Percentiles rank a stretch among this genome's conserved stretches.
phyloP scores from a whole-genome alignment of 2,113 vertebrate species.

The Euleptes europaea region DNA sequence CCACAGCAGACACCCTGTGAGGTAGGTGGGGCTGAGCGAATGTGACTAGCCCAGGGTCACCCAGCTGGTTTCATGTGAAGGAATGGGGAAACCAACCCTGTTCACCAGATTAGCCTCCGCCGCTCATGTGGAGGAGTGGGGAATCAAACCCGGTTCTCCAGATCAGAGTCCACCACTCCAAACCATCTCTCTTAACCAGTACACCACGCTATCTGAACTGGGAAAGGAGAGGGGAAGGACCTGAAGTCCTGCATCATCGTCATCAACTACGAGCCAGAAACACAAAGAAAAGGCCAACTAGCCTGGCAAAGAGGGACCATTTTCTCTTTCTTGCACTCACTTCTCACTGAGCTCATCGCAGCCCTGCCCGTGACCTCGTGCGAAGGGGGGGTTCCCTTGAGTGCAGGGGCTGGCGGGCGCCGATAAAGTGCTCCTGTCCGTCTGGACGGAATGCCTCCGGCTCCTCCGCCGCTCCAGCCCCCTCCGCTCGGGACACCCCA shows the following conservation, averaged over 20 bases:
- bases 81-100: too few species aligned
- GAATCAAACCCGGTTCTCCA: too few species aligned
- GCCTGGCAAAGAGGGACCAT: neutral
- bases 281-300: fast-evolving
- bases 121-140: too few species aligned
- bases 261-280: neutral
- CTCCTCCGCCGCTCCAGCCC: conserved; percentile 90
- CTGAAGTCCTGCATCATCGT: neutral
- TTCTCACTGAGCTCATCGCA: conserved; percentile 86
- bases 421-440: conserved; percentile 76
- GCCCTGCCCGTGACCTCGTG: conserved; percentile 69
- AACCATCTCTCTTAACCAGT: too few species aligned
- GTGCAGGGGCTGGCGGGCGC: conserved; percentile 84
- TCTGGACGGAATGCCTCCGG: conserved; percentile 92
- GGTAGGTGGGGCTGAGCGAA: too few species aligned
- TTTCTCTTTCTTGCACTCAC: conserved; percentile 67
- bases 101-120: too few species aligned
- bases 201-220: too few species aligned
- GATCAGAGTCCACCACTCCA: too few species aligned
- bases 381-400: conserved; percentile 65
- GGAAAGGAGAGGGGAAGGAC: neutral
- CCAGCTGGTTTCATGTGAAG: too few species aligned
- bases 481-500: conserved; percentile 73
- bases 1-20: too few species aligned
- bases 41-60: too few species aligned